phyloP scores from a whole-genome alignment of 1,140 invertebrate species.

The Solenopsis fugax region DNA sequence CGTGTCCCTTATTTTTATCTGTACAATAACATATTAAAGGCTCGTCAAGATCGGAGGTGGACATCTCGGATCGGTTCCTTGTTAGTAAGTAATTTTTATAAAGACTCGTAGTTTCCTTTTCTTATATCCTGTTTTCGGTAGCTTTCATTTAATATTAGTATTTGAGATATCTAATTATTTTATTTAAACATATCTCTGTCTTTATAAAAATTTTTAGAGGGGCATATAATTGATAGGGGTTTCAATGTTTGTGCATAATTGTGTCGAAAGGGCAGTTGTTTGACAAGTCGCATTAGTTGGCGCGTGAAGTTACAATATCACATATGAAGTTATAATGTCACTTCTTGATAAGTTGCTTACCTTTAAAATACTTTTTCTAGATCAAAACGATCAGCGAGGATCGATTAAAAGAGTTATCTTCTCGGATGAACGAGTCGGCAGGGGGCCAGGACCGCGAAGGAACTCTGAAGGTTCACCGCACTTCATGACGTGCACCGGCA shows the following conservation, averaged over 20 bases:
- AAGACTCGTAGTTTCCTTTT: neutral
- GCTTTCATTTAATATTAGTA: neutral
- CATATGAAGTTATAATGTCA: neutral
- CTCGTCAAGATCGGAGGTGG: too few species aligned
- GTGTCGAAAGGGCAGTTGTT: slow-evolving; percentile 39
- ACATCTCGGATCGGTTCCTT: too few species aligned
- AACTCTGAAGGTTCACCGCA: slow-evolving; percentile 84
- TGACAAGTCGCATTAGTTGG: neutral
- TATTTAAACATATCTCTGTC: neutral
- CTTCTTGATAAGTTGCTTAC: slow-evolving; percentile 26
- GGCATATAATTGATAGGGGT: neutral
- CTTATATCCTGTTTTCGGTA: neutral
- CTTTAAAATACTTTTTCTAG: slow-evolving; percentile 49
- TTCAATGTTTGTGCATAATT: slow-evolving; percentile 28
- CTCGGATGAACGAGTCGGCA: slow-evolving; percentile 66
- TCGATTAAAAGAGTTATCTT: slow-evolving; percentile 74
- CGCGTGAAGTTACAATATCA: neutral
- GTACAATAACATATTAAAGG: too few species aligned
- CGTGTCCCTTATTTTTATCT: too few species aligned
- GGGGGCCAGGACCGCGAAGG: slow-evolving; percentile 73
- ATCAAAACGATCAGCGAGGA: slow-evolving; percentile 65
- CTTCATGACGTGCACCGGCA: slow-evolving; percentile 83
- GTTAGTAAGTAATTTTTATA: too few species aligned
- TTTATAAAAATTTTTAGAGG: slow-evolving; percentile 20
- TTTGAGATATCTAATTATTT: neutral